Evolutionary conservation across 2,888 invertebrate genomes (phyloP).

Genomic region (Ophioninae sp.): DNA sequence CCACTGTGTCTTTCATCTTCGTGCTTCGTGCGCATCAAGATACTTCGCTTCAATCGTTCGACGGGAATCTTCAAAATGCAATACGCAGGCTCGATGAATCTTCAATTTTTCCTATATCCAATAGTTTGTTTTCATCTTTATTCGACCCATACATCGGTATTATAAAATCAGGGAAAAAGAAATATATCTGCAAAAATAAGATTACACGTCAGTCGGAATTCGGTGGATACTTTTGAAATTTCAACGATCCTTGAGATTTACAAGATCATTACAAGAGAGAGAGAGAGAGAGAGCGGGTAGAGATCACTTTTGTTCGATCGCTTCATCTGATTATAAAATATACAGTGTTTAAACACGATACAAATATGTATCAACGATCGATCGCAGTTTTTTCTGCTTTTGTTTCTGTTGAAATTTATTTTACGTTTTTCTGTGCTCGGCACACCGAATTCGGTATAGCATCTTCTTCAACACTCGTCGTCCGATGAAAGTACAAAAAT

Average conservation of each 20-base stretch:
- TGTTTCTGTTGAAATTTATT: conserved; percentile 3
- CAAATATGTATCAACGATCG: conserved; percentile 22
- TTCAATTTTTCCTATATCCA: conserved; percentile 49
- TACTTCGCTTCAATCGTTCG: neutral
- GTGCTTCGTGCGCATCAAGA: conserved; percentile 1
- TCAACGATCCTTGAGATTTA: conserved; percentile 36
- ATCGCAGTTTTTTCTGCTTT: conserved; percentile 1
- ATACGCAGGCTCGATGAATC: conserved; percentile 31
- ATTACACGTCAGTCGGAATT: conserved; percentile 26
- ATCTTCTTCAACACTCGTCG: conserved; percentile 32
- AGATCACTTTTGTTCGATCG: conserved; percentile 10
- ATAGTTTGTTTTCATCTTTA: conserved; percentile 43
- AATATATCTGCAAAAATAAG: conserved; percentile 34
- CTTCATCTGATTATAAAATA: conserved; percentile 29
- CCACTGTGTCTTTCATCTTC: neutral
- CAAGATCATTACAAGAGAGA: neutral
- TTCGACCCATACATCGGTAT: conserved; percentile 45
- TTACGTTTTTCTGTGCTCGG: conserved; percentile 12
- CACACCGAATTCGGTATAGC: conserved; percentile 29
- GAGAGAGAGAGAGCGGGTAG: conserved; percentile 10
- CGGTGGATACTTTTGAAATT: conserved; percentile 31
- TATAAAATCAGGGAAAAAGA: conserved; percentile 36
- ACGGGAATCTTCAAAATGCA: neutral
- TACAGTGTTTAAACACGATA: conserved; percentile 30
- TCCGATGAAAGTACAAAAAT: conserved; percentile 60